Evolutionary conservation across 2,797 vertebrate genomes (phyloP), one percentile per base, ranked within the genome.

Genomic region (Acipenser transmontanus): DNA sequence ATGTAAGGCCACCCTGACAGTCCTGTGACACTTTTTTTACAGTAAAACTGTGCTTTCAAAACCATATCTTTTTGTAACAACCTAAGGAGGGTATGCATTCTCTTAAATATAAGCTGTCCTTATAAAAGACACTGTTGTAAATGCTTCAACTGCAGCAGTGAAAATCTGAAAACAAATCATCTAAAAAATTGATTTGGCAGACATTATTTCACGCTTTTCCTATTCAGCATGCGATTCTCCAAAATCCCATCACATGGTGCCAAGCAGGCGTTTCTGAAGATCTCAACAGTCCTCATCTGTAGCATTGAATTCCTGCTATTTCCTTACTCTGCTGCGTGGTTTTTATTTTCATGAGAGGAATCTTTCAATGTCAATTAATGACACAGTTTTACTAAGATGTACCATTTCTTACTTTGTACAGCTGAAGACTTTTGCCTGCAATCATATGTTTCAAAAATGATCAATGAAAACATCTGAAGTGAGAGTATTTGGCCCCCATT

Each of bases 241-340:
- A 11, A 14, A 52, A 66, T 69, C 70, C 63, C 52, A 72, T 72
- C 67, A 65, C 66, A 52, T 13, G 59, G 57, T 70, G 69, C 67
- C 66, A 68, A 54, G 67, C 65, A 59, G 62, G 61, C 62, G 48
- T 66, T 65, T 61, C 51, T 34, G 50, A 61, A 54, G 50, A 60
- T 13, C 62, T 68, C 61, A 66, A 65, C 65, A 20, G 62, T 14
- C 63, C 67, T 49, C 60, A 7, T 71, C 52, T 69, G 66, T 61
- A 62, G 62, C 47, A 48, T 56, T 52, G 62, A 61, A 61, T 66
- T 68, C 66, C 70, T 54, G 17, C 64, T 61, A 47, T 64, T n/a
- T 50, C 64, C 64, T 61, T 50, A 20, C 59, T 62, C 62, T 14
- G 17, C 49, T 50, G 57, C 20, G 47, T 59, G 60, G 59, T 66